Conservation (phyloP, 2,888 invertebrate species). For the Drosophila emarginata region DNA sequence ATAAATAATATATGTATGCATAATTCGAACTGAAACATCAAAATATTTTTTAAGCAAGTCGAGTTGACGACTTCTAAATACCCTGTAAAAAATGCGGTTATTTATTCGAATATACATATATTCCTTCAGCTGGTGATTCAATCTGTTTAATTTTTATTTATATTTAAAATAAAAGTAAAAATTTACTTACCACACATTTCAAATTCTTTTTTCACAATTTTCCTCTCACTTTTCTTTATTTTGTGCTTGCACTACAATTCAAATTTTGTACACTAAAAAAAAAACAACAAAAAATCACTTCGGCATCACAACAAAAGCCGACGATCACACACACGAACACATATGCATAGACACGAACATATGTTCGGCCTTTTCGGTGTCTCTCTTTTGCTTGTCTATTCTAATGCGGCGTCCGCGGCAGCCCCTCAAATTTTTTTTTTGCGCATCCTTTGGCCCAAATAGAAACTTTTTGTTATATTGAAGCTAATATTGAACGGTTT, state of each 20-base stretch:
- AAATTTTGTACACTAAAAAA: neutral
- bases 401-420: neutral
- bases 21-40: slow-evolving; percentile 1
- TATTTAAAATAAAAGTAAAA: too few species aligned
- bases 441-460: neutral
- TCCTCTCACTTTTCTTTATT: neutral
- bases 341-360: neutral
- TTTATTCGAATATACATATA: too few species aligned
- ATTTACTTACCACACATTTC: neutral
- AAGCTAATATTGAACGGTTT: neutral
- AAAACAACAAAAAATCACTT: neutral
- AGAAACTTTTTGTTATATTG: neutral
- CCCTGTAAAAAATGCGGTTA: neutral
- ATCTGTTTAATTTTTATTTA: too few species aligned
- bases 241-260: neutral
- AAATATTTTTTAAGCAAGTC: neutral
- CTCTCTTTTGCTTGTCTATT: too few species aligned
- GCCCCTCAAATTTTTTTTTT: neutral
- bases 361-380: neutral
- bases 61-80: neutral
- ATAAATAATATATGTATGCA: neutral
- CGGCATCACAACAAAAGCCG: neutral
- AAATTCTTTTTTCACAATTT: neutral
- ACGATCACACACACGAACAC: neutral
- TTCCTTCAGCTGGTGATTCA: too few species aligned